Base-by-base conservation (phyloP, 2,113 vertebrate species). In the Mirounga angustirostris region DNA sequence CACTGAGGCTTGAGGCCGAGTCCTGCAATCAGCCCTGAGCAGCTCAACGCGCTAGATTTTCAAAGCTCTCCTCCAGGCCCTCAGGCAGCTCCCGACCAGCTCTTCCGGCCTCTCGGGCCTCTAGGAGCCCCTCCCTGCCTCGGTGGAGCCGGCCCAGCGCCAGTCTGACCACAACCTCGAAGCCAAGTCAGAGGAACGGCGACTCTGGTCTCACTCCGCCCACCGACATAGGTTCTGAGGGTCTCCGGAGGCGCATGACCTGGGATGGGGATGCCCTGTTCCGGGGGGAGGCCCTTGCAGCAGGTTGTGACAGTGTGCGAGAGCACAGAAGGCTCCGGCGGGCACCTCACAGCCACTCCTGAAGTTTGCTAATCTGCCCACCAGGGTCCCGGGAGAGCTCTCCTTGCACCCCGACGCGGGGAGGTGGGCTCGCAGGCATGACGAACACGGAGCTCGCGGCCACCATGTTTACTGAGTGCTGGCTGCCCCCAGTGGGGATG, bases 181-280 rank as follows among this genome's bases (percentile, higher is more conserved):
- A 71, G 79, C 69, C 15, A 11, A 26, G 33, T 69, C 24, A 40
- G 26, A 28, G 76, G 26, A n/a, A 59, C 58, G 2, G 18, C 2
- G 24, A 40, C 40, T 15, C 33, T 3, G 33, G 10, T 40, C 18
- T 16, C n/a, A 33, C 71, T 16, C 50, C 0, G 0, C 59, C 16
- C 40, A 40, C 18, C 4, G 2, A 58, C 12, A 36, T 0, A 30
- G 22, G 22, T 7, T 0, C 24, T 13, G 54, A 12, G 16, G 2
- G 18, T n/a, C 74, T 54, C 63, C 0, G 2, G 22, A 36, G 83
- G 52, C 0, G 0, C 0, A 0, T 1, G n/a, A 63, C 40, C 43
- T 14, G 36, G 50, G 40, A 58, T 19, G 33, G 36, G 50, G 40
- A 58, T 19, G 33, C n/a, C 40, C 94, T 86, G 50, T 26, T 18